Evolutionary conservation across 2,797 vertebrate genomes (phyloP).

Genomic region (Carduelis carduelis): DNA sequence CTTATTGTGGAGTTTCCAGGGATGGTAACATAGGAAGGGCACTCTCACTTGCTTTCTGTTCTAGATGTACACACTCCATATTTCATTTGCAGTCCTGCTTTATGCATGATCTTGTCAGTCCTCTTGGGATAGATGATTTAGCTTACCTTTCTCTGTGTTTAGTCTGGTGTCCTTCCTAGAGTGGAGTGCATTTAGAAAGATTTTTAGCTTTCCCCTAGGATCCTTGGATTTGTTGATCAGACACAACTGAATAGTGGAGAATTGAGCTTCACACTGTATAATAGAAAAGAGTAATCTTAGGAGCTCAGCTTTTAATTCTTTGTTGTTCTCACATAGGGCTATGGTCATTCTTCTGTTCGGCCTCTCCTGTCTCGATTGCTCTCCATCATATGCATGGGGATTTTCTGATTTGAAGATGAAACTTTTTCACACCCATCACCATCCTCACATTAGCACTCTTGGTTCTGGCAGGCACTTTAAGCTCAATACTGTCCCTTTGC

Average conservation of each 20-base stretch:
- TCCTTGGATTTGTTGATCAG: not conserved
- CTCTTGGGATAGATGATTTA: not conserved
- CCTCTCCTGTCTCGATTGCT: not conserved
- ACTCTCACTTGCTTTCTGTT: not conserved
- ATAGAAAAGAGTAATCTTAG: not conserved
- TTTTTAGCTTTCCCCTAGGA: not conserved
- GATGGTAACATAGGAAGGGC: accelerated
- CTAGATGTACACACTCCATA: not conserved
- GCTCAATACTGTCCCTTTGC: not conserved
- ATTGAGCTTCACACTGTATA: not conserved
- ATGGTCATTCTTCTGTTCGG: not conserved
- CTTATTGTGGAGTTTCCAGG: not conserved
- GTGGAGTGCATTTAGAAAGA: not conserved
- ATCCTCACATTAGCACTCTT: not conserved
- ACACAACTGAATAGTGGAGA: not conserved
- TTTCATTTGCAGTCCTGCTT: not conserved
- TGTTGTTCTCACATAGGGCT: not conserved
- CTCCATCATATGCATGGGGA: not conserved
- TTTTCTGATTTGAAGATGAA: not conserved
- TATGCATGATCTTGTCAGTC: not conserved
- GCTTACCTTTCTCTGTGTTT: not conserved
- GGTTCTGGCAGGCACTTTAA: not conserved
- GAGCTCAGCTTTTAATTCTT: not conserved
- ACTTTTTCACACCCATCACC: not conserved
- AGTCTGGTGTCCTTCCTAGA: not conserved